These are phyloP conservation scores for Odontomyia ornata DNA, from an alignment of 2,888 invertebrate genomes.

Conservation along the genomic window DNA sequence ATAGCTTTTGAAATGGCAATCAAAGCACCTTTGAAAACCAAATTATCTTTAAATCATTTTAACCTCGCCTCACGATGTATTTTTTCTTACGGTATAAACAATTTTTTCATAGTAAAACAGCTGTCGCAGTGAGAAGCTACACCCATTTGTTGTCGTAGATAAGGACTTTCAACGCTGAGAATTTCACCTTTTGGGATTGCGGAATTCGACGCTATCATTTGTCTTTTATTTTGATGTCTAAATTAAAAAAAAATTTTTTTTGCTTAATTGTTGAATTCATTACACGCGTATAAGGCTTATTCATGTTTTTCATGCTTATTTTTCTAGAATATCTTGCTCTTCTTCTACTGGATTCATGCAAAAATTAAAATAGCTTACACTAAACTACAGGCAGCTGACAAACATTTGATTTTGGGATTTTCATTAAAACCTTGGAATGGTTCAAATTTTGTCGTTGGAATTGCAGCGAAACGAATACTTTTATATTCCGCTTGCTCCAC, in stretches of 20 bases:
- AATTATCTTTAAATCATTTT: neutral
- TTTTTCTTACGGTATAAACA: conserved; percentile 24
- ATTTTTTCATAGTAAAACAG: neutral
- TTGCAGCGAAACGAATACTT: too few species aligned
- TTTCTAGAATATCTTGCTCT: neutral
- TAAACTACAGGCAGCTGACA: conserved; percentile 39
- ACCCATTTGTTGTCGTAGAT: neutral
- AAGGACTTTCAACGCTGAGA: conserved; percentile 34
- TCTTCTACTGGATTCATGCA: neutral
- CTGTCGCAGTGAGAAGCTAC: conserved; percentile 26
- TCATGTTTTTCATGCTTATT: neutral
- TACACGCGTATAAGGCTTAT: too few species aligned
- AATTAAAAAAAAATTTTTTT: neutral
- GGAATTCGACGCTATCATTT: conserved; percentile 24
- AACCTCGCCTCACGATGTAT: neutral
- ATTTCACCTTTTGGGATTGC: conserved; percentile 37
- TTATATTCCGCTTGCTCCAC: too few species aligned
- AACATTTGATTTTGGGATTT: conserved; percentile 27
- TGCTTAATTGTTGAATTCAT: neutral
- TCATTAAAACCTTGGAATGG: conserved; percentile 25
- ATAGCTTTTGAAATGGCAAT: conserved; percentile 38
- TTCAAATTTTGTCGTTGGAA: too few species aligned
- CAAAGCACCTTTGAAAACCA: conserved; percentile 31
- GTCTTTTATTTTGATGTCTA: neutral
- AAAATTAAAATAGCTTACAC: conserved; percentile 20